Evolutionary conservation across 2,797 vertebrate genomes (phyloP).

Genomic region (Avahi laniger): DNA sequence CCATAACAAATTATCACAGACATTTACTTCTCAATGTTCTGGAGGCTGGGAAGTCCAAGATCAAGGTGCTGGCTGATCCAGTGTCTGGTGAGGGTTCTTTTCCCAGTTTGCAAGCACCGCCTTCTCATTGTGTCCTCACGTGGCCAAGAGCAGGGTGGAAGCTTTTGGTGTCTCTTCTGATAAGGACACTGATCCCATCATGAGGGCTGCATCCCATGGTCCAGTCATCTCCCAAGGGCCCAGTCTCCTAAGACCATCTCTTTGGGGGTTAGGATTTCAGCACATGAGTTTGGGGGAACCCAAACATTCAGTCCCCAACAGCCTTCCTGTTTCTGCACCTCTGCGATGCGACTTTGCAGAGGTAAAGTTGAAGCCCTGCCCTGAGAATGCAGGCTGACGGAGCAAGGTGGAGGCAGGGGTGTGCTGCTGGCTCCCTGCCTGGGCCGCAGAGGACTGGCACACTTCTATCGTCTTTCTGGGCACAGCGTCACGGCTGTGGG

Average conservation of each 20-base stretch:
- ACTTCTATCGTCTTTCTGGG: neutral
- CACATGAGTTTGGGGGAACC: neutral
- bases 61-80: neutral
- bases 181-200: too few relatives aligned
- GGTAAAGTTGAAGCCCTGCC: too few relatives aligned
- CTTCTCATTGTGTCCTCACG: neutral
- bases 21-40: neutral
- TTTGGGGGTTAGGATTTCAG: neutral
- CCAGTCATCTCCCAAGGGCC: neutral
- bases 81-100: neutral
- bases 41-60: neutral
- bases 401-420: neutral
- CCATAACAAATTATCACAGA: neutral
- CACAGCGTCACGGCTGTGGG: too few relatives aligned
- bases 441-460: neutral
- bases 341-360: neutral
- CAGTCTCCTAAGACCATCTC: neutral
- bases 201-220: neutral
- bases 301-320: neutral
- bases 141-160: neutral
- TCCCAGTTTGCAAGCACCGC: too few relatives aligned
- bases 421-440: neutral
- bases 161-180: neutral
- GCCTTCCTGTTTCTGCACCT: rapidly evolving
- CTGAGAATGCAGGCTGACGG: neutral